Evolutionary conservation across 2,113 vertebrate genomes (phyloP), one percentile per base, ranked within the genome.

Genomic region (Apodemus sylvaticus): DNA sequence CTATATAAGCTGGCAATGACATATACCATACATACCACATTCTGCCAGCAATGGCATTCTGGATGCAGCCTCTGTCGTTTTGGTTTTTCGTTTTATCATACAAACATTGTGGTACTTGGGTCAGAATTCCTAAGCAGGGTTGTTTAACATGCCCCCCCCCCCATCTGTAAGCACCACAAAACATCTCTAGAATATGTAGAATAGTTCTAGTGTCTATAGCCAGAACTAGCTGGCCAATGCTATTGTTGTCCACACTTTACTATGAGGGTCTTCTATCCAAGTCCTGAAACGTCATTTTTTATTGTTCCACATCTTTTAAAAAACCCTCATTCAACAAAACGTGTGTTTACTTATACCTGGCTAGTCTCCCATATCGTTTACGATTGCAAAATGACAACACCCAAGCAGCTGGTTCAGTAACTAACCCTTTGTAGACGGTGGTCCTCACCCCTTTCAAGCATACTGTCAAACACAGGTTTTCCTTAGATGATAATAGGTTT

Each of bases 41-140:
- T 26, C 0, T 17, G n/a, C 53, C 53, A 24, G 1, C 71, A 87
- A 42, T 0, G 2, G 19, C 89, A 45, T 34, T 66, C 71, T 58
- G 55, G 66, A 45, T 42, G 5, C 0, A 20, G 5, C 24, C 3
- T 31, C 58, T 22, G 39, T 3, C 12, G 13, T 22, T 60, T 58
- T 17, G 22, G 51, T 45, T 70, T 73, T 12, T 13, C 55, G 7
- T 10, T 76, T 51, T 20, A 48, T 48, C 90, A 42, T 0, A 82
- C 7, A 62, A 95, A 73, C 12, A 36, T 51, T 68, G 34, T 8
- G 22, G 3, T 39, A 68, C 8, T 79, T 3, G 1, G 58, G 8
- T 42, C 89, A 76, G 73, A 89, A 55, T 64, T 55, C 89, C 48
- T 8, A 48, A 24, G 68, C 85, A 94, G 20, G 42, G 82, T 10